Conservation (phyloP, 1,140 invertebrate species). For the Hirudo medicinalis region DNA sequence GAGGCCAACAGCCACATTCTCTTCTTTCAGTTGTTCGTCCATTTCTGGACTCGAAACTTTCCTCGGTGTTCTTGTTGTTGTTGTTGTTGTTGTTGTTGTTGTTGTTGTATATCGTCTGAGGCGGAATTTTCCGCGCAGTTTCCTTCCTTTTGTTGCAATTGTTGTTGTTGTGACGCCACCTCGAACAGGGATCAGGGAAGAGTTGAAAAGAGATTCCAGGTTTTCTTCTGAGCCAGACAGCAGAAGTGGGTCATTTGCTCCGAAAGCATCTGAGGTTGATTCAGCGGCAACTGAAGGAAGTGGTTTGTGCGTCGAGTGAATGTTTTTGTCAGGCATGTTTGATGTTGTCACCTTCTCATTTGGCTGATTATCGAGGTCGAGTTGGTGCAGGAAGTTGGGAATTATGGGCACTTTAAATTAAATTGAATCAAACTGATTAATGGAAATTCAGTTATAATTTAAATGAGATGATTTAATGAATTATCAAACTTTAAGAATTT, state of each 20-base stretch:
- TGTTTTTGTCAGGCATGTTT: background rate
- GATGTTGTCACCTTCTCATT: background rate
- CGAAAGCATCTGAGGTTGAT: background rate
- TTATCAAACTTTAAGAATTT: too few species aligned
- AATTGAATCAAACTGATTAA: background rate
- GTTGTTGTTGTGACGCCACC: too few species aligned
- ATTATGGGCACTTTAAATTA: conserved; percentile 64
- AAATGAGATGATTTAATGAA: too few species aligned
- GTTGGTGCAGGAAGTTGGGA: conserved; percentile 60
- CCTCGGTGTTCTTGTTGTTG: conserved; percentile 22
- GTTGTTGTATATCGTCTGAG: too few species aligned
- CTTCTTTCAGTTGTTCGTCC: conserved; percentile 54
- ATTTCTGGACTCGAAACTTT: background rate
- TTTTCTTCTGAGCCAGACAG: too few species aligned
- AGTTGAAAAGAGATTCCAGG: too few species aligned
- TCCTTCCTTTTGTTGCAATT: too few species aligned
- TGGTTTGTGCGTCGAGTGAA: background rate
- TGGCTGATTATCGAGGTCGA: conserved; percentile 37
- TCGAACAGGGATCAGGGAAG: too few species aligned
- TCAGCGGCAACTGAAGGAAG: background rate
- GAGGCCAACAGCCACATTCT: conserved; percentile 84
- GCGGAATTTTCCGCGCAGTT: too few species aligned
- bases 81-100: background rate
- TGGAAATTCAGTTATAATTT: too few species aligned
- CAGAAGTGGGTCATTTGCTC: too few species aligned